phyloP scores from a whole-genome alignment of 2,797 vertebrate species.

The Merluccius polli region DNA sequence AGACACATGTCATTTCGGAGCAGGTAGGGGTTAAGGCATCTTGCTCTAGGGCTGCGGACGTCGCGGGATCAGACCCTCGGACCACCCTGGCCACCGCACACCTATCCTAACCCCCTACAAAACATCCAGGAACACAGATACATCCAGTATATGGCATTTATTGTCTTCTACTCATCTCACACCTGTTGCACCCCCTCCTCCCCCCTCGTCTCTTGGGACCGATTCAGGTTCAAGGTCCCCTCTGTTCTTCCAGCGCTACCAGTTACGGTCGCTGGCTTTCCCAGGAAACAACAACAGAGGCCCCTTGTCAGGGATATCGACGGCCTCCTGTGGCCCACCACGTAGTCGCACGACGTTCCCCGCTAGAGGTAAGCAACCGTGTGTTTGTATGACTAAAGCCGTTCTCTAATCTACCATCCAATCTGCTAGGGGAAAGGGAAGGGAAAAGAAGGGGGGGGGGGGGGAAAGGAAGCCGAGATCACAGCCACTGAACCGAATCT shows the following conservation, averaged over 20 bases:
- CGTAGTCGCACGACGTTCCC: too few relatives aligned
- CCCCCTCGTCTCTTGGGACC: too few relatives aligned
- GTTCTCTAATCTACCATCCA: slow-evolving; percentile 66
- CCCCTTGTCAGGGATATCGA: background rate
- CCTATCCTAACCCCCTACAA: too few relatives aligned
- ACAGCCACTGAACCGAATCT: slow-evolving; percentile 71
- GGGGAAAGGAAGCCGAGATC: slow-evolving; percentile 63
- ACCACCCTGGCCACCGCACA: too few relatives aligned
- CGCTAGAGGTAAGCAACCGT: slow-evolving; percentile 51
- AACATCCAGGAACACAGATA: background rate
- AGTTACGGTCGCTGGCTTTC: background rate
- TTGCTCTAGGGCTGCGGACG: too few relatives aligned
- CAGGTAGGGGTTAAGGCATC: too few relatives aligned
- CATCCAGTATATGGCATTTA: background rate
- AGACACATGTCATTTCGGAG: too few relatives aligned
- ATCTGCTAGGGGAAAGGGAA: slow-evolving; percentile 39
- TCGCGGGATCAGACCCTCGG: too few relatives aligned
- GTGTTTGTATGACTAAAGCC: slow-evolving; percentile 62
- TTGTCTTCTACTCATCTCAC: background rate
- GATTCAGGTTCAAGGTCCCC: background rate
- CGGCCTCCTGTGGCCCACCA: background rate
- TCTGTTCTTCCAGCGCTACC: background rate
- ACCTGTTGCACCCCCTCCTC: background rate
- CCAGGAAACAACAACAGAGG: background rate
- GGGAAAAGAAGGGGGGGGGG: too few relatives aligned